A percentile compares a stretch with the other conserved stretches of the same genome.
phyloP scores from a whole-genome alignment of 2,113 vertebrate genomes.

The Psilopsiagon aurifrons region DNA sequence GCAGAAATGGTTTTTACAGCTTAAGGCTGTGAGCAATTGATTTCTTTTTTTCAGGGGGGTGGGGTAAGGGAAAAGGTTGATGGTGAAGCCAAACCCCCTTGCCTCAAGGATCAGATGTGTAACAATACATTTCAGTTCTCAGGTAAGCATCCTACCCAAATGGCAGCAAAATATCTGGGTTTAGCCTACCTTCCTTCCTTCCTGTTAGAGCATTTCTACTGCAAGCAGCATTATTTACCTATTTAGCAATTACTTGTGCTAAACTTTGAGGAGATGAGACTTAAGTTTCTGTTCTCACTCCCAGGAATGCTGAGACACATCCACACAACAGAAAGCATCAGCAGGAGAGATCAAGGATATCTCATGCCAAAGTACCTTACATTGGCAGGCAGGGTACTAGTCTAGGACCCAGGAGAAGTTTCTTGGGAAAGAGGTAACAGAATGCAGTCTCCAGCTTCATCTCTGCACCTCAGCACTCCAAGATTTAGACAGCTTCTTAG shows the following conservation, averaged over 20 bases:
- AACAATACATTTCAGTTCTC: not conserved
- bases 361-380: not conserved
- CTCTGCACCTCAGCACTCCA: not conserved
- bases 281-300: not conserved
- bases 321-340: not conserved
- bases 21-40: not conserved
- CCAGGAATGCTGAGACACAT: not conserved
- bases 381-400: not conserved
- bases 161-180: not conserved
- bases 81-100: not conserved
- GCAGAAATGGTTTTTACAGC: not conserved
- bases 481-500: not conserved
- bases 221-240: not conserved
- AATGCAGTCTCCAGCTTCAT: not conserved
- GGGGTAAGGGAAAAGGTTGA: not conserved
- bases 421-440: not conserved
- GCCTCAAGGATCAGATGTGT: not conserved
- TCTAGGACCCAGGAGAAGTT: not conserved
- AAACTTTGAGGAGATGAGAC: not conserved
- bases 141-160: not conserved
- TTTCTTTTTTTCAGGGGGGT: not conserved
- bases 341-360: not conserved
- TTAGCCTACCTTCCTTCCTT: not conserved
- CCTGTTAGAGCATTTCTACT: not conserved
- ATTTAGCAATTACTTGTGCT: not conserved